A percentile compares a stretch with the other conserved stretches of the same genome.
Conservation (phyloP, 2,888 invertebrate species). For the Halocaridina rubra region DNA sequence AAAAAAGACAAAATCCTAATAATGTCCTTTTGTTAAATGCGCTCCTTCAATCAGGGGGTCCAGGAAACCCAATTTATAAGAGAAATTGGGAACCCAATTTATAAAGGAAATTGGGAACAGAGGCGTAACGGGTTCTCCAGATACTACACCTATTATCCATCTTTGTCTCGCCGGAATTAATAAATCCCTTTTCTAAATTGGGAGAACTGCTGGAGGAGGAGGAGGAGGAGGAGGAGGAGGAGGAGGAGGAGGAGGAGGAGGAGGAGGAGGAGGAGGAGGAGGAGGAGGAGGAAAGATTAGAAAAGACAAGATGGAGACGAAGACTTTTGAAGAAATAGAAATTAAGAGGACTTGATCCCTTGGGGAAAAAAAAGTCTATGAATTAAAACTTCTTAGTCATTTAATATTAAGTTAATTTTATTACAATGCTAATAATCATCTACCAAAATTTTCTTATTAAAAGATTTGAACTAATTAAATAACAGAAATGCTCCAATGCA, state of each 20-base stretch:
- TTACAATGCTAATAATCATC: too few relatives aligned
- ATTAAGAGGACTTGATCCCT: background rate
- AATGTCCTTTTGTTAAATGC: background rate
- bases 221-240: background rate
- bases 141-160: conserved; percentile 29
- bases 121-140: background rate
- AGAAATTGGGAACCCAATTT: background rate
- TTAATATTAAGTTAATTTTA: too few relatives aligned
- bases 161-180: conserved; percentile 41
- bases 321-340: background rate
- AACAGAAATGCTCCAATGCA: too few relatives aligned
- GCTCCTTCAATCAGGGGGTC: background rate
- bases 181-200: conserved; percentile 19
- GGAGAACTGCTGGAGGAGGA: background rate
- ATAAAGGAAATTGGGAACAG: background rate
- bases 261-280: background rate
- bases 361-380: background rate
- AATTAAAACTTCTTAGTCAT: background rate
- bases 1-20: background rate
- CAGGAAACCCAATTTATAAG: background rate
- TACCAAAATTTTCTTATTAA: too few relatives aligned
- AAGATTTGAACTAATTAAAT: too few relatives aligned
- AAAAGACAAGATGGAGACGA: background rate
- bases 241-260: background rate
- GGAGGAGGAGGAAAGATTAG: background rate